Percentiles rank a stretch among this genome's conserved stretches.
These are phyloP conservation scores for Marronus borbonicus DNA, from an alignment of 2,888 invertebrate species.

Conservation along the genomic window DNA sequence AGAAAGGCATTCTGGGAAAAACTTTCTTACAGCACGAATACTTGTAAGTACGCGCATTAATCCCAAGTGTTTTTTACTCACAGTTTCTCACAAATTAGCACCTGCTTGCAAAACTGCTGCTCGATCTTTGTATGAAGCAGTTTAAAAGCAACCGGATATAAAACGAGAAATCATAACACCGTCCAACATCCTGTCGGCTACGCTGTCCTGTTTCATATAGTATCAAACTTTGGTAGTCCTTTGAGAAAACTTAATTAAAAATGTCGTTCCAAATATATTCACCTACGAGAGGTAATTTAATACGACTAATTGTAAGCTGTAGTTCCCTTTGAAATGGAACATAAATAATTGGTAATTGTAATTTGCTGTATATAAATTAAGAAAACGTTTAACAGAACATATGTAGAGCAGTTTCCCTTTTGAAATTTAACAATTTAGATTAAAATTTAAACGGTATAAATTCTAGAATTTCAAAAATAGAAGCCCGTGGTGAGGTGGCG, in stretches of 20 bases:
- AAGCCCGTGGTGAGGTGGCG: conserved; percentile 31
- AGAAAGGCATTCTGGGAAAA: background rate
- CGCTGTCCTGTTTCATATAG: too few species aligned
- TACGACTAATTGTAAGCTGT: too few species aligned
- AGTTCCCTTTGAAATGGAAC: background rate
- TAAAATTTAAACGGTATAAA: conserved; percentile 35
- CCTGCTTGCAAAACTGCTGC: background rate
- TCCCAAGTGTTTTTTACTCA: background rate
- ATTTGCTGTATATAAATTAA: background rate
- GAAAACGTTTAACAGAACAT: background rate
- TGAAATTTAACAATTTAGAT: conserved; percentile 23
- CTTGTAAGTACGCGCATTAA: background rate
- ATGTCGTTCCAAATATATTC: too few species aligned
- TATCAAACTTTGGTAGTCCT: too few species aligned
- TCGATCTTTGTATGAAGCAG: background rate
- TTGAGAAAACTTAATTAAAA: too few species aligned
- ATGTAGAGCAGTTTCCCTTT: background rate
- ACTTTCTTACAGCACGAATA: background rate
- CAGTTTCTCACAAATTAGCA: background rate
- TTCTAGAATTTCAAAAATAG: conserved; percentile 45
- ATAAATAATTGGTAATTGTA: background rate
- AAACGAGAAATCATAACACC: too few species aligned
- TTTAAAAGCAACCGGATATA: too few species aligned
- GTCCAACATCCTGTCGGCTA: too few species aligned
- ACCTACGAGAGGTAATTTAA: too few species aligned